Evolutionary conservation across 92 coral and sea anemone species (phyloP), one percentile per base, ranked within the genome.

Genomic region (Heteractis magnifica): DNA sequence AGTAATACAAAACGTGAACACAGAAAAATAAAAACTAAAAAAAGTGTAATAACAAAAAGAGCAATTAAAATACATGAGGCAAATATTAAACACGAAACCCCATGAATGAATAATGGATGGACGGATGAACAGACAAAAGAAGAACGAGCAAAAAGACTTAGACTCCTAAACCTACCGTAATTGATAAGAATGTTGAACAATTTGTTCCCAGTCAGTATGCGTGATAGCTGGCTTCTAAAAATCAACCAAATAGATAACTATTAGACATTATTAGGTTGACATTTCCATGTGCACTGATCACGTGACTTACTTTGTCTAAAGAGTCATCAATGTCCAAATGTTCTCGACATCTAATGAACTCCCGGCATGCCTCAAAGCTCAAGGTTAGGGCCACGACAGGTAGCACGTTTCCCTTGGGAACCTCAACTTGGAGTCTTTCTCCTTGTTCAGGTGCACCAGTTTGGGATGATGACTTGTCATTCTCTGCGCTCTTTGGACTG

Each of bases 311-410:
- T 86, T 74, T 85, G 72, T 84, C 87, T 0, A 86, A 13, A 21
- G 89, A 71, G 23, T 91, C 93, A 85, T 95, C 98, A 79, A 95
- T 91, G 80, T 95, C 98, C 80, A 88, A 56, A 79, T 95, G 95
- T 20, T 94, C 97, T 83, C 83, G 89, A 13, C 89, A 81, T 78
- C 84, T 52, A 8, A 95, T 81, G 51, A 76, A 95, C 14, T 95
- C 90, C 79, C 91, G 90, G 79, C 98, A 95, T 19, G 94, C 98
- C 77, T 90, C 94, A n/a, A 95, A 90, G 12, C 98, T 93, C 71
- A 90, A 86, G 34, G 95, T 90, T 21, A 95, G 83, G 26, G 92
- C 98, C 77, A 88, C 93, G n/a, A 93, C 93, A 5, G 98, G 93
- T 56, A 92, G 59, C 52, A 92, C 87, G 74, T 77, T 87, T 51